Evolutionary conservation across 2,797 vertebrate genomes (phyloP).

Genomic region (Pseudochirops cupreus): DNA sequence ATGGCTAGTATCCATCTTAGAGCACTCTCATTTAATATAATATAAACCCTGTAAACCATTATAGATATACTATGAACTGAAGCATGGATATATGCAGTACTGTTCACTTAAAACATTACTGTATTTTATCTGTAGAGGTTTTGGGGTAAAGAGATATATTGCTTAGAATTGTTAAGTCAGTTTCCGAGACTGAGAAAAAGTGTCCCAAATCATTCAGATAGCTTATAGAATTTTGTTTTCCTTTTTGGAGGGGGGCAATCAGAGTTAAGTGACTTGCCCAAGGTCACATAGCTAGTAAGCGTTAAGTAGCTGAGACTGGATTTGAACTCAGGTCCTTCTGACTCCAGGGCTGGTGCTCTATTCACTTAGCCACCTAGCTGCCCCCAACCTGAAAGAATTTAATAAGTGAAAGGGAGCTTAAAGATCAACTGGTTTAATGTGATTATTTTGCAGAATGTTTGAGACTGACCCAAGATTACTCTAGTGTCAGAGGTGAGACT

Average conservation of each 20-base stretch:
- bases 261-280: no score
- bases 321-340: no score
- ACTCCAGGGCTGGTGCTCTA: no score
- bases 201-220: conserved; percentile 40
- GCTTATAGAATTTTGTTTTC: conserved; percentile 11
- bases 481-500: neutral
- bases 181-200: conserved; percentile 5
- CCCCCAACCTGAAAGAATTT: neutral
- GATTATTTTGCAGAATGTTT: neutral
- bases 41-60: neutral
- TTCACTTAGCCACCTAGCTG: no score
- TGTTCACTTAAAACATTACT: neutral
- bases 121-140: conserved; percentile 4
- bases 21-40: neutral
- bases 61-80: neutral
- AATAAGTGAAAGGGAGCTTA: neutral
- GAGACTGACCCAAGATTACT: neutral
- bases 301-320: no score
- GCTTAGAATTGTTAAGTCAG: neutral
- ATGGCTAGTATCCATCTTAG: neutral
- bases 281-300: no score
- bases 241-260: no score
- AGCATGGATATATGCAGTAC: neutral
- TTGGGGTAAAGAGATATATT: neutral
- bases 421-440: neutral